These are phyloP conservation scores for Galerucella calmariensis DNA, from an alignment of 2,888 invertebrate genomes.

Conservation along the genomic window DNA sequence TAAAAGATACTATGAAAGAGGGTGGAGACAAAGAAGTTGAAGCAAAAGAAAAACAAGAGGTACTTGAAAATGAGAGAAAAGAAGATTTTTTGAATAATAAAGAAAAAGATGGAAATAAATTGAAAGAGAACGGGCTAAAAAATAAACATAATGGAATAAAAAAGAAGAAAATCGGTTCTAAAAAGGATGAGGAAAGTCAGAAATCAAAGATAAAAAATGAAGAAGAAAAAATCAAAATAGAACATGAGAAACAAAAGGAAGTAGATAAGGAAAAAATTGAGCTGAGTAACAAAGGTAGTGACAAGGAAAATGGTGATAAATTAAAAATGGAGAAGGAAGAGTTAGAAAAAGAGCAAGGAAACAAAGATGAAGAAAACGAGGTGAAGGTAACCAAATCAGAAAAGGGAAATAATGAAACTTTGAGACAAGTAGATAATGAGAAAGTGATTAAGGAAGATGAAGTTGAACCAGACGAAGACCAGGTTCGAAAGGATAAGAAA, in stretches of 20 bases:
- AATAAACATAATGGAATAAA: neutral
- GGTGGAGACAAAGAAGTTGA: conserved; percentile 37
- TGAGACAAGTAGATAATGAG: conserved; percentile 22
- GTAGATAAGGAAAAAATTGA: neutral
- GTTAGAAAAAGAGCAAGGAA: conserved; percentile 33
- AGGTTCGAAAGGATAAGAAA: conserved; percentile 28
- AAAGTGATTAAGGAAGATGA: conserved; percentile 40
- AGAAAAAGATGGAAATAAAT: conserved; percentile 42
- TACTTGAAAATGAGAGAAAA: conserved; percentile 39
- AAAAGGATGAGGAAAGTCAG: conserved; percentile 10
- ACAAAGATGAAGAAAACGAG: conserved; percentile 22
- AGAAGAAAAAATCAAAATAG: neutral
- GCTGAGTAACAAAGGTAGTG: conserved; percentile 34
- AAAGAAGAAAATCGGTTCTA: conserved; percentile 1
- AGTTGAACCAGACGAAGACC: conserved; percentile 28
- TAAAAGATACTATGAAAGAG: conserved; percentile 23
- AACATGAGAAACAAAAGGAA: conserved; percentile 22
- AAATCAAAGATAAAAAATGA: neutral
- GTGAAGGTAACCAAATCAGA: conserved; percentile 31
- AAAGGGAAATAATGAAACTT: conserved; percentile 31
- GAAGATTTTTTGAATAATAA: conserved; percentile 36
- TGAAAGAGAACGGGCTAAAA: neutral
- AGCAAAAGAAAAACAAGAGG: conserved; percentile 45
- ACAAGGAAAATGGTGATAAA: conserved; percentile 27
- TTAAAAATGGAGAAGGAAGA: conserved; percentile 23